These are phyloP conservation scores for Episyrphus balteatus DNA, from an alignment of 1,140 invertebrate genomes.

Conservation along the genomic window DNA sequence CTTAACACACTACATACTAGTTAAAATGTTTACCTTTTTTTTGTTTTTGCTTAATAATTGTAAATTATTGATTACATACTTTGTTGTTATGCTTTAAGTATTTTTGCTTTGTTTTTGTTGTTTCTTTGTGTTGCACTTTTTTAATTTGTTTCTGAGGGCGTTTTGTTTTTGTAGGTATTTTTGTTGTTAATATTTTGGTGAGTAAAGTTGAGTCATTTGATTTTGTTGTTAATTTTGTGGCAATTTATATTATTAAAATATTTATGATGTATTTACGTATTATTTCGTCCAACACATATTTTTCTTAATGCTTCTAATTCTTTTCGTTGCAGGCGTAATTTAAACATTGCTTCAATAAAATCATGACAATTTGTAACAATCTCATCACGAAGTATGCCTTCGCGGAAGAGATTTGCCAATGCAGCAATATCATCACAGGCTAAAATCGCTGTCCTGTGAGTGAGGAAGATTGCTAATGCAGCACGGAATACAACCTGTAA, in stretches of 20 bases:
- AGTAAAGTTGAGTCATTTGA: constrained; percentile 15
- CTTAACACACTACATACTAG: no score
- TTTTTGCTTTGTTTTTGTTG: no score
- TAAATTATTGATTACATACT: no score
- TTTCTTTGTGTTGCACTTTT: constrained; percentile 17
- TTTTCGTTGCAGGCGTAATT: constrained; percentile 48
- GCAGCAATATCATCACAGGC: constrained; percentile 58
- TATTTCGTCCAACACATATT: constrained; percentile 36
- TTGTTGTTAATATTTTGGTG: constrained; percentile 9
- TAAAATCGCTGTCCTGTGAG: constrained; percentile 54
- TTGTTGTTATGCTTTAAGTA: no score
- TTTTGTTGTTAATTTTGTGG: constrained; percentile 10
- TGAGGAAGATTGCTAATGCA: constrained; percentile 60
- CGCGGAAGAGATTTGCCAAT: constrained; percentile 57
- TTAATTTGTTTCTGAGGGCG: constrained; percentile 9
- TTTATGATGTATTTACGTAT: constrained; percentile 8
- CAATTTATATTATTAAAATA: constrained; percentile 10
- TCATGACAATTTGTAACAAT: constrained; percentile 62
- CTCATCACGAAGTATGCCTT: constrained; percentile 50
- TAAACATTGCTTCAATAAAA: constrained; percentile 66
- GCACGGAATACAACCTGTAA: constrained; percentile 57
- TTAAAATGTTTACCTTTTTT: no score
- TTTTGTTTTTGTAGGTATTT: background rate
- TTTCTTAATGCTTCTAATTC: constrained; percentile 46
- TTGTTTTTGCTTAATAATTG: no score